A percentile compares a stretch with the other conserved stretches of the same genome.
These are phyloP conservation scores for Sarcoramphus papa DNA, from an alignment of 2,797 vertebrate genomes.

Conservation along the genomic window DNA sequence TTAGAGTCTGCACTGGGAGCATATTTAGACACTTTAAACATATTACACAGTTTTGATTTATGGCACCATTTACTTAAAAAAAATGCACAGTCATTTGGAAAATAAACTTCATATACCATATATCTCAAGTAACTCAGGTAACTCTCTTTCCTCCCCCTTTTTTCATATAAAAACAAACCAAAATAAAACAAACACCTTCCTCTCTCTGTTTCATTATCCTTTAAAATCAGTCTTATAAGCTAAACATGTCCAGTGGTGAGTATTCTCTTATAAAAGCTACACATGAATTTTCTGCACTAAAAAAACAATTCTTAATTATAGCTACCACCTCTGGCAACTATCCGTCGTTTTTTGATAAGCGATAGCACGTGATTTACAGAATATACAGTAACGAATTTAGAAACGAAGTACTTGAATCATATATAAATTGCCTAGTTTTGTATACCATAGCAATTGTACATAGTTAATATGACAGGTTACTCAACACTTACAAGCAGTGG, in stretches of 20 bases:
- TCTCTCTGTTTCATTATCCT: neutral
- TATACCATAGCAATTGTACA: neutral
- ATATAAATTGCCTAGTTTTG: neutral
- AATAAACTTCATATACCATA: neutral
- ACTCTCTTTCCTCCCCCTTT: neutral
- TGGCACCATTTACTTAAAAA: neutral
- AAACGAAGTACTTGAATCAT: neutral
- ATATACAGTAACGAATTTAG: neutral
- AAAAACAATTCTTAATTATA: neutral
- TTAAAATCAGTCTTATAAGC: neutral
- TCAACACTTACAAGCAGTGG: neutral
- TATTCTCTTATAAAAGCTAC: neutral
- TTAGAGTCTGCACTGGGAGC: neutral
- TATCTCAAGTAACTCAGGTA: neutral
- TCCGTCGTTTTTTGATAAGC: neutral
- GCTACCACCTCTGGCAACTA: neutral
- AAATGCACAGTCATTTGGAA: neutral
- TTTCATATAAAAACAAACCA: neutral
- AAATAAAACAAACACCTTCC: neutral
- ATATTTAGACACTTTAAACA: neutral
- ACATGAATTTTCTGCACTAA: neutral
- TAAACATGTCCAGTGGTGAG: neutral
- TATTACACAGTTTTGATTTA: neutral
- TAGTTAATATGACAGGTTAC: neutral
- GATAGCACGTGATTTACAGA: neutral